Base-by-base conservation (phyloP, 30 jellyfish, hydroid and myxozoan species). In the Hydra vulgaris region DNA sequence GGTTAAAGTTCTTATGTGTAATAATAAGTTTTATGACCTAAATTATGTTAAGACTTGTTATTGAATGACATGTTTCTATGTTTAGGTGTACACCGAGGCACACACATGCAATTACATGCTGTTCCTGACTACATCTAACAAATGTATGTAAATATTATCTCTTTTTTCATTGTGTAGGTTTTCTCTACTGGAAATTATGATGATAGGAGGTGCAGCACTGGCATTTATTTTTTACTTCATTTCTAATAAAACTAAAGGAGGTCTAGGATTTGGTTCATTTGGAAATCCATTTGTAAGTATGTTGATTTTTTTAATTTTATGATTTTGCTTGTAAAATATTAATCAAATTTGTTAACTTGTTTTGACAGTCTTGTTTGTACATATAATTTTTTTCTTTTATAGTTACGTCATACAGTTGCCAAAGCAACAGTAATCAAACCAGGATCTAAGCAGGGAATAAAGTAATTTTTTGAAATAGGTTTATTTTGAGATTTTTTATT, bases 251-350 rank as follows among this genome's bases (percentile, higher is more conserved):
- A 85, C 79, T 8, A 53, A 94, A 23, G 95, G 94, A 3, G 66
- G 72, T 53, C 25, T 73, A 1, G 89, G 92, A 18, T 19, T 84
- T 15, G 80, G 88, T 12, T 40, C 61, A 3, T 40, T 40, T n/a
- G 94, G 91, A 18, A 89, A 89, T 72, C 96, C 96, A 18, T 89
- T 89, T 79, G 96, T 89, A 81, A 74, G 96, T 79, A 17, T 56
- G 23, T 18, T 25, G 1, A 12, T 25, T 17, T 26, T 16, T 1
- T 24, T 18, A 15, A 0, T 23, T 19, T 22, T 77, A 24, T 76
- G 23, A 19, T 18, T 20, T 40, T 40, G 12, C 61, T 40, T 40
- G n/a, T n/a, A n/a, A n/a, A n/a, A n/a, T n/a, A n/a, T n/a, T n/a
- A n/a, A n/a, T n/a, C n/a, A n/a, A n/a, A n/a, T n/a, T n/a, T n/a